These are phyloP conservation scores for Hyaena hyaena DNA, from an alignment of 2,113 vertebrate species.

Conservation along the genomic window DNA sequence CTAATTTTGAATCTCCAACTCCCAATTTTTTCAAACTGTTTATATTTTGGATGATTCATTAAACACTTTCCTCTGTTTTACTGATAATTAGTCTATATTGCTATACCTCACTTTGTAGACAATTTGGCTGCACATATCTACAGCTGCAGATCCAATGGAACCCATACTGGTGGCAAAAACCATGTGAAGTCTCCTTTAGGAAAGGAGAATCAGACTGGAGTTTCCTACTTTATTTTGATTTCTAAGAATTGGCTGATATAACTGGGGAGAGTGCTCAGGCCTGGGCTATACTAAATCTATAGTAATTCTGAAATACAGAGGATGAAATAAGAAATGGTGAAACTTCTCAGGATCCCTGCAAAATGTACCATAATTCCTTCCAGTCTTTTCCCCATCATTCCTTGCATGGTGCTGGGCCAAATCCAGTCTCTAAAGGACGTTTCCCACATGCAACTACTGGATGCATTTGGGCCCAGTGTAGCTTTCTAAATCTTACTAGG, in stretches of 20 bases:
- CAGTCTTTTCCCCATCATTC: not conserved
- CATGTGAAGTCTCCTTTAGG: not conserved
- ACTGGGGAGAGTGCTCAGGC: not conserved
- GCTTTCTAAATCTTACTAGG: not conserved
- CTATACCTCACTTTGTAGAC: not conserved
- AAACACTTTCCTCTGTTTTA: not conserved
- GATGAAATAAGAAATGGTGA: not conserved
- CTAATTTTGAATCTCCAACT: not conserved
- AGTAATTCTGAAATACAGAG: not conserved
- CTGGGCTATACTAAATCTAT: not conserved
- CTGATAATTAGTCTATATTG: not conserved
- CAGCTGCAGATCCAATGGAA: not conserved
- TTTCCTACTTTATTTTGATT: slow-evolving; percentile 12
- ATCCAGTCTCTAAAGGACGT: not conserved
- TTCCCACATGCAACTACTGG: not conserved
- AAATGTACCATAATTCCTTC: not conserved
- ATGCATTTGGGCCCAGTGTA: not conserved
- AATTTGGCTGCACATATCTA: not conserved
- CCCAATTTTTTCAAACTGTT: not conserved
- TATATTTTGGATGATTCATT: not conserved
- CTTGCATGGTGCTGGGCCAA: not conserved
- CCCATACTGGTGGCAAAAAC: not conserved
- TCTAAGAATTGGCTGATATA: not conserved
- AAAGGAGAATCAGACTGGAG: not conserved
- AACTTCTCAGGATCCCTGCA: not conserved